Percentiles rank a stretch among this genome's conserved stretches.
Conservation (phyloP, 1,140 invertebrate species). For the Ceratosolen fusciceps region DNA sequence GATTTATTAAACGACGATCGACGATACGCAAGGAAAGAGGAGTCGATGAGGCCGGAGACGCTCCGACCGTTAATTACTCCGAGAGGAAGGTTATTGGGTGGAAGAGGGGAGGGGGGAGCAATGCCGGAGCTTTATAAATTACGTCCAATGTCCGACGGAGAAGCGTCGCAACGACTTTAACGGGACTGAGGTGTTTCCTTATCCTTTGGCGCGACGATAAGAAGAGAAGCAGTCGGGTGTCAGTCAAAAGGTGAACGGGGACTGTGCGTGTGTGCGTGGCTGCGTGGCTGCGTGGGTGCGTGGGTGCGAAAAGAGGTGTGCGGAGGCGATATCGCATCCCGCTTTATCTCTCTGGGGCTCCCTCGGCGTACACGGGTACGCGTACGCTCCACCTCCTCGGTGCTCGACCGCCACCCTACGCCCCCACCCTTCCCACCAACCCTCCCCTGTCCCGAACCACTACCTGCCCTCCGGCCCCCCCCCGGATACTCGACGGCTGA, state of each 20-base stretch:
- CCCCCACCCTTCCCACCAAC: neutral
- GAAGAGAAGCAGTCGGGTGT: constrained; percentile 23
- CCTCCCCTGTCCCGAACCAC: neutral
- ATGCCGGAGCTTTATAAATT: neutral
- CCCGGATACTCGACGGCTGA: too few relatives aligned
- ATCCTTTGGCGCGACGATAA: constrained; percentile 21
- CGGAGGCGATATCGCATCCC: constrained; percentile 23
- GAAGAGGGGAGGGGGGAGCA: neutral
- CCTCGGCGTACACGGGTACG: neutral
- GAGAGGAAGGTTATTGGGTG: too few relatives aligned
- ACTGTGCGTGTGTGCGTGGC: too few relatives aligned
- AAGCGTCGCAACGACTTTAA: neutral
- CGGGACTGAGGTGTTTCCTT: neutral
- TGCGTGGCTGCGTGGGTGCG: too few relatives aligned
- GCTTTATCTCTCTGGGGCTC: constrained; percentile 35
- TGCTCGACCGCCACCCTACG: neutral
- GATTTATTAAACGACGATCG: too few relatives aligned
- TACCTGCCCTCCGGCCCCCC: neutral
- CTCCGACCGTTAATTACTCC: too few relatives aligned
- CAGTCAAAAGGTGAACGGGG: neutral
- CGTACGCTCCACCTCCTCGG: neutral
- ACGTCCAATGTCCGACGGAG: too few relatives aligned
- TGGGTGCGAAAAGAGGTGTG: too few relatives aligned
- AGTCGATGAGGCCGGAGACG: too few relatives aligned
- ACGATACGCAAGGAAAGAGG: too few relatives aligned